Evolutionary conservation across 2,113 vertebrate species (phyloP).

Genomic region (Periophthalmodon schlosseri): DNA sequence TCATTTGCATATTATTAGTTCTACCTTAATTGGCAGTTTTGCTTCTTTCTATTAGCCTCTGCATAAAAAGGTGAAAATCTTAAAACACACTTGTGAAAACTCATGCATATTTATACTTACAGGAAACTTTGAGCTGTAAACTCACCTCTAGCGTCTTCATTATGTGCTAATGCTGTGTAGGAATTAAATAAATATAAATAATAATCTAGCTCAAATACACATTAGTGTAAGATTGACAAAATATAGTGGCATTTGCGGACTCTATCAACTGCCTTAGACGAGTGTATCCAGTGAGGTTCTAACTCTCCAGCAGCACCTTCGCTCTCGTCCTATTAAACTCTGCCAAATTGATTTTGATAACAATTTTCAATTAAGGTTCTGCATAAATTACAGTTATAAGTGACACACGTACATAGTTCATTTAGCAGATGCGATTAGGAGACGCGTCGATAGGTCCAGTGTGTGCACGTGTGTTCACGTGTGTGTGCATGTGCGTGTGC

Average conservation of each 20-base stretch:
- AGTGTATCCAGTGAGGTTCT: constrained; percentile 55
- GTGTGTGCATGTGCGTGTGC: neutral
- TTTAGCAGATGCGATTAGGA: constrained; percentile 51
- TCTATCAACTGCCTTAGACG: constrained; percentile 30
- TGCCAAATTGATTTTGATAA: constrained; percentile 77
- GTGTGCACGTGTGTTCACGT: neutral
- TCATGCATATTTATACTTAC: neutral
- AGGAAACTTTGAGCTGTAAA: neutral
- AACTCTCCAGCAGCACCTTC: constrained; percentile 50
- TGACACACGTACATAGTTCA: constrained; percentile 61
- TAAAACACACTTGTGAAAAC: constrained; percentile 3
- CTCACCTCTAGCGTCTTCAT: constrained; percentile 15
- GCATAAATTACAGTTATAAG: constrained; percentile 67
- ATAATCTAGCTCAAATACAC: constrained; percentile 7
- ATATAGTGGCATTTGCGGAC: constrained; percentile 5
- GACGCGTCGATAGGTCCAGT: constrained; percentile 17
- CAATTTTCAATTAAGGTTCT: constrained; percentile 74
- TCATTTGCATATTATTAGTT: constrained; percentile 9
- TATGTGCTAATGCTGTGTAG: constrained; percentile 18
- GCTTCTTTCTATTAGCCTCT: neutral
- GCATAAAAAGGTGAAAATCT: neutral
- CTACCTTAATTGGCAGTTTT: constrained; percentile 1
- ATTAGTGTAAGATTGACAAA: constrained; percentile 4
- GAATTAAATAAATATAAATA: constrained; percentile 11
- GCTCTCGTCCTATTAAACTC: constrained; percentile 71